Percentiles rank a stretch among this genome's conserved stretches.
Evolutionary conservation across 2,797 vertebrate genomes (phyloP).

Genomic region (Garrulus glandarius): DNA sequence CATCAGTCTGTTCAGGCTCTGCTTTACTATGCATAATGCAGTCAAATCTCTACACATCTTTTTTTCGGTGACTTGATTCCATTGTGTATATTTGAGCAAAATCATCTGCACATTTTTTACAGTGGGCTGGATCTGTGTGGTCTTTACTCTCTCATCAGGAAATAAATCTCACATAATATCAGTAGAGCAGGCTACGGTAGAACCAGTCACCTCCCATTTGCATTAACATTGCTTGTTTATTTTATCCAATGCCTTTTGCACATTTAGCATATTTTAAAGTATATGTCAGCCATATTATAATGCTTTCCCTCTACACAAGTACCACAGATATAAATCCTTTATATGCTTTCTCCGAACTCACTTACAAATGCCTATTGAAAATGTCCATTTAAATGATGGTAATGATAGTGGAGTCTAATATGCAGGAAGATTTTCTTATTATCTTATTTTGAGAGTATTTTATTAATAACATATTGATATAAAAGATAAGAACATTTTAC

Average conservation of each 20-base stretch:
- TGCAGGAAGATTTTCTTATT: constrained; percentile 71
- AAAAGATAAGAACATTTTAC: constrained; percentile 76
- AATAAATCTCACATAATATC: constrained; percentile 64
- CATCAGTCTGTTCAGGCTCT: not conserved
- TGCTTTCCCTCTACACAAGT: constrained; percentile 41
- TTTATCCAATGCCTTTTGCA: constrained; percentile 67
- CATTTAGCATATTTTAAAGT: constrained; percentile 66
- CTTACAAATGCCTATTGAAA: constrained; percentile 69
- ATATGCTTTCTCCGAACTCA: constrained; percentile 59
- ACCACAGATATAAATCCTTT: constrained; percentile 64
- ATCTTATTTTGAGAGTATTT: constrained; percentile 75
- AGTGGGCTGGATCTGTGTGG: constrained; percentile 48
- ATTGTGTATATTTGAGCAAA: constrained; percentile 61
- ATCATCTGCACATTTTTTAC: constrained; percentile 60
- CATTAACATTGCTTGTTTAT: constrained; percentile 70
- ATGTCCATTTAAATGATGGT: constrained; percentile 75
- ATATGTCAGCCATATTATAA: constrained; percentile 59
- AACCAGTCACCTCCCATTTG: constrained; percentile 54
- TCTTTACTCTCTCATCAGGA: constrained; percentile 51
- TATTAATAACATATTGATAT: constrained; percentile 79
- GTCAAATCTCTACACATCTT: not conserved
- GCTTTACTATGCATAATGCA: constrained; percentile 32
- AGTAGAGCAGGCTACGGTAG: constrained; percentile 32
- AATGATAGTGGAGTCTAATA: constrained; percentile 72
- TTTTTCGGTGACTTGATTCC: not conserved